Evolutionary conservation across 2,888 invertebrate genomes (phyloP).

Genomic region (Lasiommata megera): DNA sequence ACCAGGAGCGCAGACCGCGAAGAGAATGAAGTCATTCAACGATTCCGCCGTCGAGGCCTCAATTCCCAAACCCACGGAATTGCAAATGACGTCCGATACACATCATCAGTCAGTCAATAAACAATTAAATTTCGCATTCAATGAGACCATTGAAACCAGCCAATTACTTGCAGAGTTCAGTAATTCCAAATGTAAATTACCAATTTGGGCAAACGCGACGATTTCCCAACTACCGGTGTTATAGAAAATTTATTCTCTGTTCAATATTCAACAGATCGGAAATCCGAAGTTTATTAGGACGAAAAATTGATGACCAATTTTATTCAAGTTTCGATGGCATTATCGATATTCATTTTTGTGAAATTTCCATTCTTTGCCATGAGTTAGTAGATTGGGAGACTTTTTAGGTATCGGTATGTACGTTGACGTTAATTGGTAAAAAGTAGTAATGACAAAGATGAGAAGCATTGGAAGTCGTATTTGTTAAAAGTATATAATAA

Average conservation of each 20-base stretch:
- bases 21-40: no score
- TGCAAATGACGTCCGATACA: constrained; percentile 9
- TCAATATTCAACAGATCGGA: constrained; percentile 52
- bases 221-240: constrained; percentile 57
- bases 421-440: no score
- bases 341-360: background rate
- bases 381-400: background rate
- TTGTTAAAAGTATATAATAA: no score
- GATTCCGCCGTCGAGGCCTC: no score
- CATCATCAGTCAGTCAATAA: constrained; percentile 20
- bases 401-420: background rate
- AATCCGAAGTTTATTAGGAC: constrained; percentile 26
- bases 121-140: constrained; percentile 26
- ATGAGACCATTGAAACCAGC: constrained; percentile 29
- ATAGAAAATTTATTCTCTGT: constrained; percentile 55
- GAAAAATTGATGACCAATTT: constrained; percentile 26
- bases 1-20: no score
- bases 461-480: no score
- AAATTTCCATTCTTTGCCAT: background rate
- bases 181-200: constrained; percentile 64
- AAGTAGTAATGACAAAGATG: no score
- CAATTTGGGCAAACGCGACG: constrained; percentile 58
- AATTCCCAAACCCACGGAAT: background rate
- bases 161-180: constrained; percentile 41
- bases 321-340: background rate